These are phyloP conservation scores for Laupala kohalensis DNA, from an alignment of 1,140 invertebrate species.

Conservation along the genomic window DNA sequence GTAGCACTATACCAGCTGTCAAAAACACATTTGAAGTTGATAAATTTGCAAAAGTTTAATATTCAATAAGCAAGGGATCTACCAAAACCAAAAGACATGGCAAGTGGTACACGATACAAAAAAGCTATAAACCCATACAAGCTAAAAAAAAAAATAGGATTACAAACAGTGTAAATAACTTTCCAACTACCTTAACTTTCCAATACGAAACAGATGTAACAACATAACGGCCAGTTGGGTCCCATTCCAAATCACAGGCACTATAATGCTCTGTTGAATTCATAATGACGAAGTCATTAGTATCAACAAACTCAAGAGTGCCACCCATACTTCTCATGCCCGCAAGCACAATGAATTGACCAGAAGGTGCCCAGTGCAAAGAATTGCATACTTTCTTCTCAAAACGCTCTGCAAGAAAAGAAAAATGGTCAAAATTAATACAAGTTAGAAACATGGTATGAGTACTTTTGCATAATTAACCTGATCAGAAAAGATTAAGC, in stretches of 20 bases:
- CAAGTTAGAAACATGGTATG: neutral
- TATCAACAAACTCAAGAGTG: constrained; percentile 88
- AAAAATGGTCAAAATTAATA: neutral
- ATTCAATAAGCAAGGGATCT: too few relatives aligned
- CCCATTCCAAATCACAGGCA: constrained; percentile 96
- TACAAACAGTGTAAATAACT: too few relatives aligned
- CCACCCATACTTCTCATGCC: constrained; percentile 73
- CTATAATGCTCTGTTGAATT: constrained; percentile 85
- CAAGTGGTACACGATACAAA: too few relatives aligned
- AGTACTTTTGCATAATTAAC: too few relatives aligned
- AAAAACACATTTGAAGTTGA: too few relatives aligned
- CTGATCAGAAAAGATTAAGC: neutral
- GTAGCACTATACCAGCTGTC: too few relatives aligned
- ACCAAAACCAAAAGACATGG: too few relatives aligned
- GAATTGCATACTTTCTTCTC: constrained; percentile 88
- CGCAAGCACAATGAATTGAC: constrained; percentile 90
- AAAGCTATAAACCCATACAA: too few relatives aligned
- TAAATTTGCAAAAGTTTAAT: too few relatives aligned
- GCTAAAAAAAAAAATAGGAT: too few relatives aligned
- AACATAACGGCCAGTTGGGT: constrained; percentile 95
- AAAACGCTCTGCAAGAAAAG: constrained; percentile 48
- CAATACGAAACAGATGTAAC: constrained; percentile 88
- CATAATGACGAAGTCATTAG: constrained; percentile 88
- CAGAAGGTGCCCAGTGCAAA: constrained; percentile 91
- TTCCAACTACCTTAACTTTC: constrained; percentile 88